These are phyloP conservation scores for Drosophila dives DNA, from an alignment of 2,888 invertebrate species.

Conservation along the genomic window DNA sequence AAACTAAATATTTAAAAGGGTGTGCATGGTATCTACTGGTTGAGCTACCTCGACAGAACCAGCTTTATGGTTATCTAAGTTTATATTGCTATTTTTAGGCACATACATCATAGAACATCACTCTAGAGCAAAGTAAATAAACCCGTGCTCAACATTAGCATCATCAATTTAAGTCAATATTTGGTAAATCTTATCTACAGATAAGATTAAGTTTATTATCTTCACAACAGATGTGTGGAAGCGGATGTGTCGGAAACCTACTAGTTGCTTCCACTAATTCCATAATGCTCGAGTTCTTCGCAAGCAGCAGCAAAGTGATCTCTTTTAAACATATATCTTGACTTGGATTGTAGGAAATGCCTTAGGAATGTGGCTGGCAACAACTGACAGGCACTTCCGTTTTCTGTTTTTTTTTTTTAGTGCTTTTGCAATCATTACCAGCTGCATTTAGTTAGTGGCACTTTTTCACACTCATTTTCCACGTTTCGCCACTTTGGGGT, in stretches of 20 bases:
- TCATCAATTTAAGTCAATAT: background rate
- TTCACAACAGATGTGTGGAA: background rate
- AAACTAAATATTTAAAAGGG: background rate
- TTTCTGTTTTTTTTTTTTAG: slow-evolving; percentile 5
- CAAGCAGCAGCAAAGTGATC: slow-evolving; percentile 1
- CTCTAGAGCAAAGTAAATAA: background rate
- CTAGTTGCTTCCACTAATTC: slow-evolving; percentile 12
- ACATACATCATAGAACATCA: background rate
- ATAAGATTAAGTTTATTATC: slow-evolving; percentile 24
- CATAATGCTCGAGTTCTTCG: background rate
- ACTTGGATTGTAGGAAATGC: slow-evolving; percentile 18
- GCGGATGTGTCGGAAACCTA: slow-evolving; percentile 15
- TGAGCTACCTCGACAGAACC: background rate
- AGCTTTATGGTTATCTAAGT: background rate
- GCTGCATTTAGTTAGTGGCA: slow-evolving; percentile 42
- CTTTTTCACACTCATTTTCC: slow-evolving; percentile 22
- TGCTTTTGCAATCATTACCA: slow-evolving; percentile 50
- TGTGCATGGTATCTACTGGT: background rate
- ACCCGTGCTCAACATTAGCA: background rate
- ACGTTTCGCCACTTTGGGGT: slow-evolving; percentile 33
- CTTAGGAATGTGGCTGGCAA: slow-evolving; percentile 23
- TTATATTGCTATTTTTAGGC: background rate
- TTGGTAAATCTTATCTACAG: slow-evolving; percentile 1
- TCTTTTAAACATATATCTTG: slow-evolving; percentile 3
- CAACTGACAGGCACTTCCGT: slow-evolving; percentile 57